Evolutionary conservation across 2,888 invertebrate species (phyloP).

Genomic region (Drosophila putrida): DNA sequence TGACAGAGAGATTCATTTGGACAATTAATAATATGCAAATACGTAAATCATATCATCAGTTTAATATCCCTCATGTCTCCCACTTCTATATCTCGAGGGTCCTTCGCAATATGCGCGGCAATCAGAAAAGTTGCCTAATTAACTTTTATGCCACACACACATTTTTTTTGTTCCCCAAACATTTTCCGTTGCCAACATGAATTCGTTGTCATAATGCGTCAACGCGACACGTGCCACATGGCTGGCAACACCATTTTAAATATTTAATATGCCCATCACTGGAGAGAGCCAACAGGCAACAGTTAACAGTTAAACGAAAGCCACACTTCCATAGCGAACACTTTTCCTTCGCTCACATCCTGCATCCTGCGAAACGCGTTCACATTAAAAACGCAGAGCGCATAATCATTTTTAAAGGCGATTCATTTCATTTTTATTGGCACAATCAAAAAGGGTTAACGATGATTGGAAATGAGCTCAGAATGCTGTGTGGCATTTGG

Average conservation of each 20-base stretch:
- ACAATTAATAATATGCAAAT: conserved; percentile 1
- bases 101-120: conserved; percentile 4
- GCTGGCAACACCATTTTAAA: conserved; percentile 42
- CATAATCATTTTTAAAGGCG: conserved; percentile 11
- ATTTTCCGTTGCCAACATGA: conserved; percentile 34
- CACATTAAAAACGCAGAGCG: conserved; percentile 6
- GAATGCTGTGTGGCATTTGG: neutral
- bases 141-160: conserved; percentile 48
- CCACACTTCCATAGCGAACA: neutral
- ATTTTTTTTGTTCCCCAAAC: conserved; percentile 5
- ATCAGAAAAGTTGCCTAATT: conserved; percentile 45
- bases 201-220: conserved; percentile 60
- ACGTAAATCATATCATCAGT: conserved; percentile 23
- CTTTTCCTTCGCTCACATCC: no score
- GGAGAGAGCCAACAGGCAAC: conserved; percentile 11
- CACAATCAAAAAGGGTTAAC: conserved; percentile 15
- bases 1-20: neutral
- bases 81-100: conserved; percentile 14
- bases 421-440: conserved; percentile 17
- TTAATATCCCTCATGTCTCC: neutral
- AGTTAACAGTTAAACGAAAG: conserved; percentile 26
- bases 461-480: conserved; percentile 12
- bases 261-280: conserved; percentile 49
- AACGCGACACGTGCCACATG: conserved; percentile 53
- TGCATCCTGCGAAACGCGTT: neutral